Evolutionary conservation across 2,113 vertebrate genomes (phyloP).

Genomic region (Xiphias gladius): DNA sequence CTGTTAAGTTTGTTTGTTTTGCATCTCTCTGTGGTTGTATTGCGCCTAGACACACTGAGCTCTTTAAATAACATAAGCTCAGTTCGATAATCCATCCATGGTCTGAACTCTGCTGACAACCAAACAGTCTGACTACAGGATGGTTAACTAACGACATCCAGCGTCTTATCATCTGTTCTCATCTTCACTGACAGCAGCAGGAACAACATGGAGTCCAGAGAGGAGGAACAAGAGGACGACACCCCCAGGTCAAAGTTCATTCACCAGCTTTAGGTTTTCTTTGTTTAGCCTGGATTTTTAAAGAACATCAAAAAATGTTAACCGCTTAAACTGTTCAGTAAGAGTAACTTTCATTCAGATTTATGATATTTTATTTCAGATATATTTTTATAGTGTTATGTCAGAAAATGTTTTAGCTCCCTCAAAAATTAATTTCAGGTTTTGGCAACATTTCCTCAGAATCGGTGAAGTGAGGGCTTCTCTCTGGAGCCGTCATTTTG

Average conservation of each 20-base stretch:
- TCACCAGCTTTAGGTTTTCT: not conserved
- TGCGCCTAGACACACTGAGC: no score
- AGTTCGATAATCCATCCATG: no score
- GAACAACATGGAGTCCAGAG: slow-evolving; percentile 62
- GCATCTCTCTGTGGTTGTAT: not conserved
- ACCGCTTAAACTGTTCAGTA: not conserved
- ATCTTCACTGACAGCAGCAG: slow-evolving; percentile 18
- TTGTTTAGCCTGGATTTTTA: not conserved
- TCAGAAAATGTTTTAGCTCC: not conserved
- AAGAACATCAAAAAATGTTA: not conserved
- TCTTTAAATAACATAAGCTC: no score
- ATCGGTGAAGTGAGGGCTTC: not conserved
- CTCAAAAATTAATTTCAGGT: no score
- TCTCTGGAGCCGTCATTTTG: not conserved
- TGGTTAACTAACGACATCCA: no score
- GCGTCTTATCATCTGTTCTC: not conserved
- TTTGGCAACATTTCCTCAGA: no score
- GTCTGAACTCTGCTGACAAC: no score
- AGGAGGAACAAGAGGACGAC: slow-evolving; percentile 41
- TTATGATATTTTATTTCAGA: not conserved
- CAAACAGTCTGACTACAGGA: no score
- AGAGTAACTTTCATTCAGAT: no score
- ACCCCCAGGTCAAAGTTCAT: slow-evolving; percentile 52
- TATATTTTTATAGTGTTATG: not conserved
- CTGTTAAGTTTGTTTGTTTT: not conserved